A percentile compares a stretch with the other conserved stretches of the same genome.
phyloP scores from a whole-genome alignment of 1,140 invertebrate species.

The Drosophila sp. region DNA sequence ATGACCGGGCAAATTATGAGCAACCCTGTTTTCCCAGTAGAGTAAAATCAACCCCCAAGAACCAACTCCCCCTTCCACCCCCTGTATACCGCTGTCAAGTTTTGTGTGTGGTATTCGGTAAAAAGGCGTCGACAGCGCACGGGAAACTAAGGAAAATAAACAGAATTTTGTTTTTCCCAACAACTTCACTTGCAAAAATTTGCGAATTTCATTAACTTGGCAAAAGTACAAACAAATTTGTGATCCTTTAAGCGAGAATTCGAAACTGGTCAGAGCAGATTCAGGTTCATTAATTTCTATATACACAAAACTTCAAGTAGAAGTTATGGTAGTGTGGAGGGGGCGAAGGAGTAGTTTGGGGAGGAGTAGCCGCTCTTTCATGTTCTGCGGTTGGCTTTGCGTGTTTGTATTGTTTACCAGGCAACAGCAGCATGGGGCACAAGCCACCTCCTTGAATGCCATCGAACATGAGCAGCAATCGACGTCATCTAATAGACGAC shows the following conservation, averaged over 20 bases:
- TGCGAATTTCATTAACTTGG: not conserved
- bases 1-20: constrained; percentile 9
- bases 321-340: not conserved
- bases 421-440: constrained; percentile 14
- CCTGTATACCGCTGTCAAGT: not conserved
- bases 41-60: constrained; percentile 11
- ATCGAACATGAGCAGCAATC: constrained; percentile 45
- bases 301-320: not conserved
- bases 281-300: not conserved
- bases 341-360: not conserved
- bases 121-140: constrained; percentile 46
- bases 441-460: constrained; percentile 65
- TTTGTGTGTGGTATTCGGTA: constrained; percentile 67
- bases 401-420: constrained; percentile 65
- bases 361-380: constrained; percentile 3
- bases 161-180: constrained; percentile 17
- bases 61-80: not conserved
- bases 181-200: not conserved
- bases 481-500: constrained; percentile 45
- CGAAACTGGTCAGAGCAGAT: not conserved
- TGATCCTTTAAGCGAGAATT: too few relatives aligned
- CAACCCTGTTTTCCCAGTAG: constrained; percentile 6
- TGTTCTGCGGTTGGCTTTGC: constrained; percentile 52
- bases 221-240: too few relatives aligned
- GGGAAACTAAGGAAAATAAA: constrained; percentile 41